These are phyloP conservation scores for Amphipyra tragopoginis DNA, from an alignment of 2,888 invertebrate genomes.

Conservation along the genomic window DNA sequence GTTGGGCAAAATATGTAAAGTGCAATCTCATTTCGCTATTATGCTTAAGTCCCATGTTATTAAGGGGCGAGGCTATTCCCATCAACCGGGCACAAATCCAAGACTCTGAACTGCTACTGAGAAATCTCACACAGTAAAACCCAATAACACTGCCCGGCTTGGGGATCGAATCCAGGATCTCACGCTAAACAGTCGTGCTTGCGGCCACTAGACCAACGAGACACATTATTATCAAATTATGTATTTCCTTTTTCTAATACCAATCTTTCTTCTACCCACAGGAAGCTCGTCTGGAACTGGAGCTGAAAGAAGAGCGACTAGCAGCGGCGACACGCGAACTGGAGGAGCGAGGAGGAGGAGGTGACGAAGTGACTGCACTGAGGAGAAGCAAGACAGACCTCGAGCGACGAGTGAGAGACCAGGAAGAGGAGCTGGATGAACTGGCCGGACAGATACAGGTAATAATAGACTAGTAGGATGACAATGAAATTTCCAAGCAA, in stretches of 20 bases:
- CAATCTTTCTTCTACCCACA: constrained; percentile 69
- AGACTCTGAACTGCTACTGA: no score
- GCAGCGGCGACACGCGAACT: constrained; percentile 94
- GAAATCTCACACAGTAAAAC: no score
- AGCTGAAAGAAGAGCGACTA: constrained; percentile 96
- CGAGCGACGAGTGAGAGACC: constrained; percentile 95
- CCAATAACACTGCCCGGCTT: no score
- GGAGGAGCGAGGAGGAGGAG: constrained; percentile 96
- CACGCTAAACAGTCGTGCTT: no score
- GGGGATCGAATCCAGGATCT: no score
- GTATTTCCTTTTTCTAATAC: constrained; percentile 2
- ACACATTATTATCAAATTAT: no score
- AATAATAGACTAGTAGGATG: neutral
- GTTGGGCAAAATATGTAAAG: no score
- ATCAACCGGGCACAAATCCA: no score
- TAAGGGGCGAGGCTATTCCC: no score
- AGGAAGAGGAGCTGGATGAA: constrained; percentile 98
- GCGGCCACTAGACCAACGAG: no score
- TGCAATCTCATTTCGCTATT: no score
- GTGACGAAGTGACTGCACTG: constrained; percentile 95
- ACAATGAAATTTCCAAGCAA: neutral
- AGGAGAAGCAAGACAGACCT: constrained; percentile 96
- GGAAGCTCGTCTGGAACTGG: constrained; percentile 96
- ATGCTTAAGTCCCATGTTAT: no score
- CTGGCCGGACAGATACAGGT: constrained; percentile 96